A percentile compares a stretch with the other conserved stretches of the same genome.
These are phyloP conservation scores for Rhyacophila evoluta DNA, from an alignment of 2,888 invertebrate species.

Conservation along the genomic window DNA sequence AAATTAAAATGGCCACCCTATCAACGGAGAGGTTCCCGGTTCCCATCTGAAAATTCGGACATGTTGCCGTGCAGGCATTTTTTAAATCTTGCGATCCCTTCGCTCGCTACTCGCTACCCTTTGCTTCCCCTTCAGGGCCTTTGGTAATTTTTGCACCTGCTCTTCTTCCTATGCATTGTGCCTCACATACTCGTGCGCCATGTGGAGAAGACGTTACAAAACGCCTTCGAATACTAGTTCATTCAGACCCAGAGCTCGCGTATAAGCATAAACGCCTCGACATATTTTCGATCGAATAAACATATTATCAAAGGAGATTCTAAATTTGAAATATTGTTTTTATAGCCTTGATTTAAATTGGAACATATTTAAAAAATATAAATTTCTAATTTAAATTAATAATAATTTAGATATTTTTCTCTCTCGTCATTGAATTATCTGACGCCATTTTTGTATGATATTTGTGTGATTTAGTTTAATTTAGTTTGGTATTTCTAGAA, in stretches of 20 bases:
- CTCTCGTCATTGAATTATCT: no score
- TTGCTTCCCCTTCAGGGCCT: constrained; percentile 1
- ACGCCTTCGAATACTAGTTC: neutral
- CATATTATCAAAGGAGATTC: neutral
- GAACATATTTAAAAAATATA: no score
- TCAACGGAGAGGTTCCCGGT: neutral
- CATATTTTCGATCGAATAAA: neutral
- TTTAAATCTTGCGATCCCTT: constrained; percentile 18
- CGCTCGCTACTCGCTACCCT: constrained; percentile 6
- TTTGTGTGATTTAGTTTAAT: no score
- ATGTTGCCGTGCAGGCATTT: constrained; percentile 19
- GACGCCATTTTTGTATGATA: no score
- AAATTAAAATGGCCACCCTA: neutral
- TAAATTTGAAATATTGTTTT: neutral
- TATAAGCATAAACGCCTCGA: neutral
- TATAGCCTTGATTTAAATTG: neutral
- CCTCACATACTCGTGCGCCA: constrained; percentile 26
- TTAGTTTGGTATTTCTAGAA: no score
- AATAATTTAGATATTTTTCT: no score
- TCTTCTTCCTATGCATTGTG: constrained; percentile 5
- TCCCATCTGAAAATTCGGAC: constrained; percentile 19
- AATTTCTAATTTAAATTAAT: no score
- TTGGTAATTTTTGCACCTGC: constrained; percentile 35
- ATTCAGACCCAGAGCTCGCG: neutral
- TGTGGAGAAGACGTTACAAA: constrained; percentile 44